Conservation (phyloP, 2,113 vertebrate genomes). For the Hucho hucho region DNA sequence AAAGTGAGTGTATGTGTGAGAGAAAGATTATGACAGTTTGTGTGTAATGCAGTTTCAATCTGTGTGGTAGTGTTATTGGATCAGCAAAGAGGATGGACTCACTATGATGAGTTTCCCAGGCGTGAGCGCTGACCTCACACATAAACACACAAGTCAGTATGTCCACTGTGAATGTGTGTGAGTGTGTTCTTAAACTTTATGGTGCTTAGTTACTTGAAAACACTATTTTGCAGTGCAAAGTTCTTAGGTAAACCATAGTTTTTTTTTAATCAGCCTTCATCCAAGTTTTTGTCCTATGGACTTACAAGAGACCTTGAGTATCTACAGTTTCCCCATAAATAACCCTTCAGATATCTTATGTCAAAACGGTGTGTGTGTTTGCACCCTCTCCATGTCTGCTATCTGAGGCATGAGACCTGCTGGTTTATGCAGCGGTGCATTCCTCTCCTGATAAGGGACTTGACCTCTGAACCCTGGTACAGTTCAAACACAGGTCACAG, state of each 20-base stretch:
- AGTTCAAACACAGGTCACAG: slow-evolving; percentile 65
- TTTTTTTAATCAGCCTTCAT: slow-evolving; percentile 29
- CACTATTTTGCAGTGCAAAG: slow-evolving; percentile 62
- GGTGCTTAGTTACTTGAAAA: background rate
- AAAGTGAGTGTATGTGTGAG: slow-evolving; percentile 14
- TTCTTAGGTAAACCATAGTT: slow-evolving; percentile 49
- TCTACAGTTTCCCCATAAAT: too few relatives aligned
- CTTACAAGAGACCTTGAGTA: background rate
- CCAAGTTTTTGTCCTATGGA: slow-evolving; percentile 53
- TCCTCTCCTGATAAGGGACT: slow-evolving; percentile 57
- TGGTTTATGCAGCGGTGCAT: slow-evolving; percentile 39
- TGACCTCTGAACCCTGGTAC: slow-evolving; percentile 50
- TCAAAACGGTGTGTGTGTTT: too few relatives aligned
- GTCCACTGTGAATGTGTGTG: slow-evolving; percentile 16
- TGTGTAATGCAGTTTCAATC: slow-evolving; percentile 34
- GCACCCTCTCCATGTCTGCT: too few relatives aligned
- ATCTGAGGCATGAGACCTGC: background rate
- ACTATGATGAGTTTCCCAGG: slow-evolving; percentile 36
- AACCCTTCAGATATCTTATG: too few relatives aligned
- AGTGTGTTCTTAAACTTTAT: slow-evolving; percentile 3
- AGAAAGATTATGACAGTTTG: slow-evolving; percentile 25
- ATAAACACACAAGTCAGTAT: slow-evolving; percentile 48
- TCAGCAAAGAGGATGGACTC: slow-evolving; percentile 28
- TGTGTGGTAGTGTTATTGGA: slow-evolving; percentile 16
- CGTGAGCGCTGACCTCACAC: slow-evolving; percentile 47